These are phyloP conservation scores for Rutilus rutilus DNA, from an alignment of 2,113 vertebrate genomes.

Conservation along the genomic window DNA sequence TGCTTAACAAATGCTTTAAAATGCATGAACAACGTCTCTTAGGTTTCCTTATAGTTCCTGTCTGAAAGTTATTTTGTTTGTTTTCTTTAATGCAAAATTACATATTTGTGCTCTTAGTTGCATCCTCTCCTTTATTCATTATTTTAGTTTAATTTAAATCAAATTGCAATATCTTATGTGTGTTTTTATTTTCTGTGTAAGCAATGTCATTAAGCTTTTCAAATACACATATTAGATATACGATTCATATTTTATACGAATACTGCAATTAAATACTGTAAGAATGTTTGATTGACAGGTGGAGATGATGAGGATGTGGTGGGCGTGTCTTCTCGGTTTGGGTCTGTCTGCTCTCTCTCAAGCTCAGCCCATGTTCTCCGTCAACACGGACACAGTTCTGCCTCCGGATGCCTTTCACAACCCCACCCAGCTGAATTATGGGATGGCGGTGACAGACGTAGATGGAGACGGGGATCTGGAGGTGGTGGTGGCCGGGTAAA, in stretches of 20 bases:
- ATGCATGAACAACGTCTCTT: background rate
- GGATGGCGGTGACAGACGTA: conserved; percentile 92
- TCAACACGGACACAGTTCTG: conserved; percentile 81
- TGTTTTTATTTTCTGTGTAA: background rate
- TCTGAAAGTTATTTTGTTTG: background rate
- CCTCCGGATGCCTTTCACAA: conserved; percentile 87
- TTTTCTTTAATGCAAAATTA: background rate
- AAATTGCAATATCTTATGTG: background rate
- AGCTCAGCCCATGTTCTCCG: conserved; percentile 83
- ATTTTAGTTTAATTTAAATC: background rate
- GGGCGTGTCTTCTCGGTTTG: conserved; percentile 71
- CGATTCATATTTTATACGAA: background rate
- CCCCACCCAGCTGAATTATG: conserved; percentile 93
- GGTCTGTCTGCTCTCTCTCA: conserved; percentile 69
- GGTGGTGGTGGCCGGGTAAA: conserved; percentile 92
- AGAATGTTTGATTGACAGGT: conserved; percentile 9
- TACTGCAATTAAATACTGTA: background rate
- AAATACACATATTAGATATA: background rate
- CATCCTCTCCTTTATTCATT: background rate
- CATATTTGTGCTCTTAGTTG: background rate
- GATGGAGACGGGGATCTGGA: conserved; percentile 89
- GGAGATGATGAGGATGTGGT: conserved; percentile 74
- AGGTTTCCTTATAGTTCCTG: background rate
- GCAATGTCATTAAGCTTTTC: background rate
- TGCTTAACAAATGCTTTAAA: background rate